Percentiles rank a stretch among this genome's conserved stretches.
Evolutionary conservation across 2,797 vertebrate genomes (phyloP).

Genomic region (Xiphorhynchus erythropygius): DNA sequence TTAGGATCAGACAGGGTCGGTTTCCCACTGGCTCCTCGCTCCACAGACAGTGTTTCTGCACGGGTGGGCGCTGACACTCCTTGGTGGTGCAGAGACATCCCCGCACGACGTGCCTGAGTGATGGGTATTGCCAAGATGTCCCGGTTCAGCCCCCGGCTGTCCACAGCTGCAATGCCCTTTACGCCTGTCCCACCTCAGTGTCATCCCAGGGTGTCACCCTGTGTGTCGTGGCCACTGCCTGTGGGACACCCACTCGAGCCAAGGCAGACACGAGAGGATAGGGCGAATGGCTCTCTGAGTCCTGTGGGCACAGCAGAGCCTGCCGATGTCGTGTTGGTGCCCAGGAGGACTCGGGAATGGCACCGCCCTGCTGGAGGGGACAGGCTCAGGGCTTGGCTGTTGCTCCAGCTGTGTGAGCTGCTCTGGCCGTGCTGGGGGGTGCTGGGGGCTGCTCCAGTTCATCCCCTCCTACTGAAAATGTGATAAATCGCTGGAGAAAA

Average conservation of each 20-base stretch:
- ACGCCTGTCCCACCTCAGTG: fast-evolving
- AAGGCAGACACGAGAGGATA: fast-evolving
- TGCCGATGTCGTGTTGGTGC: fast-evolving
- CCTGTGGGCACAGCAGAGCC: not conserved
- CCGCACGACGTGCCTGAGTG: fast-evolving
- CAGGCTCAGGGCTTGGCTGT: not conserved
- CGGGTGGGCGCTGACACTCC: fast-evolving
- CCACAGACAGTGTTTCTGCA: fast-evolving
- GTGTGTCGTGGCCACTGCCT: fast-evolving
- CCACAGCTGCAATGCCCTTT: fast-evolving
- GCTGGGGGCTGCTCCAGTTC: not conserved
- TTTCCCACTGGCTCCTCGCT: not conserved
- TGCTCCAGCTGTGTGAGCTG: not conserved
- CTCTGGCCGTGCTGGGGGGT: not conserved
- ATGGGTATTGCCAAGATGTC: fast-evolving
- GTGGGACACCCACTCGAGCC: not conserved
- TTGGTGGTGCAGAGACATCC: fast-evolving
- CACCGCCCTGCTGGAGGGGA: fast-evolving
- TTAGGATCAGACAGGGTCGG: not conserved
- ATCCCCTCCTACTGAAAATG: not conserved
- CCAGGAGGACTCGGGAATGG: not conserved
- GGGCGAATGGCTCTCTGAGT: not conserved
- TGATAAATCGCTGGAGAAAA: not conserved
- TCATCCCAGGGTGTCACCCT: fast-evolving
- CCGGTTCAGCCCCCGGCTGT: not conserved